phyloP scores from a whole-genome alignment of 2,113 vertebrate genomes.

The Oxyura jamaicensis region DNA sequence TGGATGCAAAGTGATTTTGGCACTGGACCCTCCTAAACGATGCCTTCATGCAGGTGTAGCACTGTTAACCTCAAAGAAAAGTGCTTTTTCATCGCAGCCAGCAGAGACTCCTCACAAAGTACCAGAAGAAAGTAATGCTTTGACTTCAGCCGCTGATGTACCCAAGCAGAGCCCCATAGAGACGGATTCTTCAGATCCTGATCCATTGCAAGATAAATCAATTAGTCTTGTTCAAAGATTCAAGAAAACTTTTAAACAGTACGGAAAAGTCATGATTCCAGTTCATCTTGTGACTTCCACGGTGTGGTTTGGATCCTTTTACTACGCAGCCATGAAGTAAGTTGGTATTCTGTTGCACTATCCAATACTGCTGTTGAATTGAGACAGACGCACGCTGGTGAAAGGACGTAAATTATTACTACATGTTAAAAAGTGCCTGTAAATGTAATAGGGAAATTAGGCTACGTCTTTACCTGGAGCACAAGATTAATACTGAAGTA shows the following conservation, averaged over 20 bases:
- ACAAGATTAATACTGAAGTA: not conserved
- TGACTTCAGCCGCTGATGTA: not conserved
- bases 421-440: not conserved
- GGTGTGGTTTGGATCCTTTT: slow-evolving; percentile 94
- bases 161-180: slow-evolving; percentile 36
- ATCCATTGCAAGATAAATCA: slow-evolving; percentile 94
- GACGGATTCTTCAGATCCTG: slow-evolving; percentile 74
- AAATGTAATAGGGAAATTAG: not conserved
- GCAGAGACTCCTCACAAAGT: slow-evolving; percentile 17
- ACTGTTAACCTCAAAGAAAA: slow-evolving; percentile 49
- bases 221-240: slow-evolving; percentile 91
- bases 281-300: slow-evolving; percentile 93
- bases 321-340: slow-evolving; percentile 97
- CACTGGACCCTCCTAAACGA: slow-evolving; percentile 44
- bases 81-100: slow-evolving; percentile 7
- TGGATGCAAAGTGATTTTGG: slow-evolving; percentile 68
- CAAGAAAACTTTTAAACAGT: slow-evolving; percentile 95
- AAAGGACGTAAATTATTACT: not conserved
- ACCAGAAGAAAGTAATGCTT: not conserved
- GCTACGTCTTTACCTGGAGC: not conserved
- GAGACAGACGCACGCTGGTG: not conserved
- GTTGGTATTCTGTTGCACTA: slow-evolving; percentile 62
- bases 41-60: slow-evolving; percentile 72
- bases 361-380: not conserved
- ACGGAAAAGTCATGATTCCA: slow-evolving; percentile 96